These are phyloP conservation scores for Ophion costatus DNA, from an alignment of 2,888 invertebrate genomes.

Conservation along the genomic window DNA sequence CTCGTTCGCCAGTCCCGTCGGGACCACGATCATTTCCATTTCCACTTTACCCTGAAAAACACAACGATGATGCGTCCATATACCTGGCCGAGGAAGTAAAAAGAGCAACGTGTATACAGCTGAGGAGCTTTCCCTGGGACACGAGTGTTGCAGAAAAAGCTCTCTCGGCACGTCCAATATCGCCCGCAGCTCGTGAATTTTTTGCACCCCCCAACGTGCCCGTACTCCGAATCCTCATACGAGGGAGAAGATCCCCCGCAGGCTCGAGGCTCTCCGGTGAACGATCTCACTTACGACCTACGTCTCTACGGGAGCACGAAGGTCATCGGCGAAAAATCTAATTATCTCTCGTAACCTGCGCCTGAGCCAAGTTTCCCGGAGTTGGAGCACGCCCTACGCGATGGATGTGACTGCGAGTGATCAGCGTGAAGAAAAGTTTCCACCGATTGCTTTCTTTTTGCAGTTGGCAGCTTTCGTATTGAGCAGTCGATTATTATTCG, in stretches of 20 bases:
- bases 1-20: constrained; percentile 86
- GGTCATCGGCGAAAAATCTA: constrained; percentile 26
- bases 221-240: constrained; percentile 7
- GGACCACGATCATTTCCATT: constrained; percentile 87
- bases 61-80: background rate
- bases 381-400: background rate
- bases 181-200: constrained; percentile 56
- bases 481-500: background rate
- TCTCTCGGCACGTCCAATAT: constrained; percentile 49
- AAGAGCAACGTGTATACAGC: background rate
- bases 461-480: background rate
- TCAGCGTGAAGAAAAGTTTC: background rate
- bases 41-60: constrained; percentile 88
- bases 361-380: constrained; percentile 11
- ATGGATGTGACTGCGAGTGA: background rate
- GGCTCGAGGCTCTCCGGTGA: constrained; percentile 23
- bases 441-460: background rate
- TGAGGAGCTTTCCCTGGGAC: background rate
- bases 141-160: constrained; percentile 32
- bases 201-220: constrained; percentile 36
- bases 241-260: constrained; percentile 1
- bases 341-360: constrained; percentile 1
- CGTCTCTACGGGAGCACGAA: constrained; percentile 1
- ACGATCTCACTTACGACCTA: constrained; percentile 42
- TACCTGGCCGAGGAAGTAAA: background rate